phyloP scores from a whole-genome alignment of 2,113 vertebrate genomes.

The Acanthochromis polyacanthus region DNA sequence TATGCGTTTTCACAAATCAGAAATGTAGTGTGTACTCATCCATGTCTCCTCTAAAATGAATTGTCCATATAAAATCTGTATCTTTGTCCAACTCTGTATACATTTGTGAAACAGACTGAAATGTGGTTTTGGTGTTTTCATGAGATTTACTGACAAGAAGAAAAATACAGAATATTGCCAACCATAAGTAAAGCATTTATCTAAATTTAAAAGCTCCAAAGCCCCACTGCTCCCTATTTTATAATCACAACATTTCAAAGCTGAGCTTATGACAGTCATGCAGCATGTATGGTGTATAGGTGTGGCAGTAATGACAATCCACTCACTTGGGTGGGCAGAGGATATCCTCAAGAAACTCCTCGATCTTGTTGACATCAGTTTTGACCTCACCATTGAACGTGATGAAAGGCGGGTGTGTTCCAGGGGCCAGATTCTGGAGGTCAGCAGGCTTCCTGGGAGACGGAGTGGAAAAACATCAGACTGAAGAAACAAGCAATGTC shows the following conservation, averaged over 20 bases:
- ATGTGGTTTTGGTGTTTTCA: too few species aligned
- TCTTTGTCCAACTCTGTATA: too few species aligned
- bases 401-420: constrained; percentile 98
- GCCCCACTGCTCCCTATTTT: background rate
- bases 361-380: constrained; percentile 99
- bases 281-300: background rate
- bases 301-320: constrained; percentile 5
- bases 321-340: constrained; percentile 97
- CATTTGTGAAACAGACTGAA: too few species aligned
- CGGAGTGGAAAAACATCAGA: background rate
- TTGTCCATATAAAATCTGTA: too few species aligned
- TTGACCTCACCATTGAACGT: constrained; percentile 97
- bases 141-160: too few species aligned
- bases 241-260: background rate
- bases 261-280: background rate
- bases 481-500: background rate
- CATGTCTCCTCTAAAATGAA: too few species aligned
- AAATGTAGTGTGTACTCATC: too few species aligned
- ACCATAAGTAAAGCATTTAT: background rate
- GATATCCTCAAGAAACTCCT: constrained; percentile 98
- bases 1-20: too few species aligned
- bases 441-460: constrained; percentile 95
- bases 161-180: too few species aligned
- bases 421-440: constrained; percentile 97
- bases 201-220: background rate